These are phyloP conservation scores for Eristalis pertinax DNA, from an alignment of 2,888 invertebrate species.

Conservation along the genomic window DNA sequence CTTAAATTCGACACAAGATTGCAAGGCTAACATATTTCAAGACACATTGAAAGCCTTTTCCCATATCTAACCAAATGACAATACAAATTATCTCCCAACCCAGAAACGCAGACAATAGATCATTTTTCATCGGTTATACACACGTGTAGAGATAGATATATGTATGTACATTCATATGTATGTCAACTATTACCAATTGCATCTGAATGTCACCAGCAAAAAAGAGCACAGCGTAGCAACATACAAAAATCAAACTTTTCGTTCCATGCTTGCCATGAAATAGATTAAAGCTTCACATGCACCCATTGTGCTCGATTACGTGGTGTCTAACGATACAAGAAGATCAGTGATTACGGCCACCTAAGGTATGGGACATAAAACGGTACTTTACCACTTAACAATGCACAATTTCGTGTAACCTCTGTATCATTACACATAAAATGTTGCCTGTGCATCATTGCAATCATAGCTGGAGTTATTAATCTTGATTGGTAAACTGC, in stretches of 20 bases:
- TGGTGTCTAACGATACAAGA: not conserved
- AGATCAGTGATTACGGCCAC: constrained; percentile 34
- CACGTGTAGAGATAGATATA: not conserved
- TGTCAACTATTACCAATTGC: constrained; percentile 54
- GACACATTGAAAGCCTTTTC: constrained; percentile 22
- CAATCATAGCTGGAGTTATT: constrained; percentile 19
- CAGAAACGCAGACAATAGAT: constrained; percentile 33
- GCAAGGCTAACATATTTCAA: not conserved
- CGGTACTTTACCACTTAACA: constrained; percentile 16
- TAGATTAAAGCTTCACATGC: constrained; percentile 23
- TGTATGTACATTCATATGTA: not conserved
- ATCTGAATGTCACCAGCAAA: constrained; percentile 42
- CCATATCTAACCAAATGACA: constrained; percentile 23
- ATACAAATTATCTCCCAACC: constrained; percentile 17
- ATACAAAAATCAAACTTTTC: not conserved
- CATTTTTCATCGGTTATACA: constrained; percentile 12
- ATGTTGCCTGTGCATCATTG: constrained; percentile 10
- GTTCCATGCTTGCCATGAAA: constrained; percentile 15
- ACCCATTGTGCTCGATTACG: constrained; percentile 2
- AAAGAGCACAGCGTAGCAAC: constrained; percentile 36
- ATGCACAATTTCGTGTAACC: constrained; percentile 23
- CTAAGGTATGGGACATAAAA: not conserved
- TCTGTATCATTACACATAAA: not conserved
- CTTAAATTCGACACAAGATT: not conserved
- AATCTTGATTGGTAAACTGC: constrained; percentile 43